Percentiles rank a stretch among this genome's conserved stretches.
Conservation (phyloP, 2,888 invertebrate genomes). For the Rhopalosiphum nymphaeae region DNA sequence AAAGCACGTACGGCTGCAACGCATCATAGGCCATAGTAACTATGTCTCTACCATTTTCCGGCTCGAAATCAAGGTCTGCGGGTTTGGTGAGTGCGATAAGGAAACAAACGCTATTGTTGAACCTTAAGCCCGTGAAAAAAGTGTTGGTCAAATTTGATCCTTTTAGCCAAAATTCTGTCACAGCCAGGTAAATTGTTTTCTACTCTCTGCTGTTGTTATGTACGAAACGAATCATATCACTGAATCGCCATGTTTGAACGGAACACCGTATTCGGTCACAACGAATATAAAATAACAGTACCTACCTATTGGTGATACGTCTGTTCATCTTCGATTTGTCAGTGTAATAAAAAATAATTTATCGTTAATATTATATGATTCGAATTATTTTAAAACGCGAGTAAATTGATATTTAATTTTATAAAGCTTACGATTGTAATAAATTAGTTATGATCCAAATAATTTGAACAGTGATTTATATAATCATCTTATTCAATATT, state of each 20-base stretch:
- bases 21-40: not conserved
- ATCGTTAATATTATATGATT: not conserved
- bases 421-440: not conserved
- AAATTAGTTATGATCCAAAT: not conserved
- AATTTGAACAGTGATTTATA: not conserved
- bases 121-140: constrained; percentile 83
- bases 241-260: not conserved
- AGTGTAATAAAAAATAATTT: not conserved
- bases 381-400: not conserved
- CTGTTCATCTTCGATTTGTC: not conserved
- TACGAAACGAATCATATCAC: not conserved
- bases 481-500: not conserved
- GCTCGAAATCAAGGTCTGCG: constrained; percentile 72
- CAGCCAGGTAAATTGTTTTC: constrained; percentile 73
- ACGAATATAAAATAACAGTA: not conserved
- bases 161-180: constrained; percentile 79
- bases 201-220: not conserved
- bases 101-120: constrained; percentile 80
- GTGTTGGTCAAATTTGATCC: constrained; percentile 88
- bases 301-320: not conserved
- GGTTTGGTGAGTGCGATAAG: constrained; percentile 81
- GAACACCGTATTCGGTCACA: not conserved
- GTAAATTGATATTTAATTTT: not conserved
- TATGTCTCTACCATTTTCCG: constrained; percentile 68
- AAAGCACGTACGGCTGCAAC: not conserved